phyloP scores from a whole-genome alignment of 1,140 invertebrate species.

The Lepidurus couesii region DNA sequence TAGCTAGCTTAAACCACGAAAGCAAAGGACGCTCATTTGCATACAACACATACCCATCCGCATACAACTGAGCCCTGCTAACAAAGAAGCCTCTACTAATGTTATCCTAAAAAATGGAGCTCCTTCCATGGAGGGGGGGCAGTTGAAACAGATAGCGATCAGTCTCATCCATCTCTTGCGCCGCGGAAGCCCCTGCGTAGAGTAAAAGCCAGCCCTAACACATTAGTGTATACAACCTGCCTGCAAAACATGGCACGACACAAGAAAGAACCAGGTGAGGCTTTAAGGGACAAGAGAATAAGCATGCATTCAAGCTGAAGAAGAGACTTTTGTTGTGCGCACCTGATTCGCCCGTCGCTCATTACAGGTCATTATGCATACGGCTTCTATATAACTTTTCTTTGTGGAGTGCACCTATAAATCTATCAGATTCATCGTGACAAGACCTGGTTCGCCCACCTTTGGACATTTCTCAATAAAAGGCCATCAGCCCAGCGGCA shows the following conservation, averaged over 20 bases:
- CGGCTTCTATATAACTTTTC: not conserved
- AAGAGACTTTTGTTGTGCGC: not conserved
- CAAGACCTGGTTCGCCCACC: not conserved
- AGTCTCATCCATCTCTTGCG: slow-evolving; percentile 15
- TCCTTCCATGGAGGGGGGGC: not conserved
- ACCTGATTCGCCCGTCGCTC: not conserved
- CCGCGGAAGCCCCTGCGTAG: not conserved
- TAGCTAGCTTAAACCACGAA: not conserved
- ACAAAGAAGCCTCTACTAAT: not conserved
- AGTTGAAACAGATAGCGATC: not conserved
- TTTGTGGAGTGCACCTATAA: not conserved
- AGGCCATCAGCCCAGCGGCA: slow-evolving; percentile 2
- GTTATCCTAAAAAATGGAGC: not conserved
- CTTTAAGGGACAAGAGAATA: not conserved
- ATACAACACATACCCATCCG: not conserved
- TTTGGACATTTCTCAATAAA: not conserved
- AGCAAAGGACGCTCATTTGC: not conserved
- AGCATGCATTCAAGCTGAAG: not conserved
- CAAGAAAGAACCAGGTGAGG: not conserved
- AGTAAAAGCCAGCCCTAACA: not conserved
- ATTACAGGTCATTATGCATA: slow-evolving; percentile 8
- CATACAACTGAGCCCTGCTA: not conserved
- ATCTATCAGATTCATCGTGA: not conserved
- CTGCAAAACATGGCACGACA: not conserved
- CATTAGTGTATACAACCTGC: not conserved